phyloP scores from a whole-genome alignment of 2,113 vertebrate species.

The Pogona vitticeps region DNA sequence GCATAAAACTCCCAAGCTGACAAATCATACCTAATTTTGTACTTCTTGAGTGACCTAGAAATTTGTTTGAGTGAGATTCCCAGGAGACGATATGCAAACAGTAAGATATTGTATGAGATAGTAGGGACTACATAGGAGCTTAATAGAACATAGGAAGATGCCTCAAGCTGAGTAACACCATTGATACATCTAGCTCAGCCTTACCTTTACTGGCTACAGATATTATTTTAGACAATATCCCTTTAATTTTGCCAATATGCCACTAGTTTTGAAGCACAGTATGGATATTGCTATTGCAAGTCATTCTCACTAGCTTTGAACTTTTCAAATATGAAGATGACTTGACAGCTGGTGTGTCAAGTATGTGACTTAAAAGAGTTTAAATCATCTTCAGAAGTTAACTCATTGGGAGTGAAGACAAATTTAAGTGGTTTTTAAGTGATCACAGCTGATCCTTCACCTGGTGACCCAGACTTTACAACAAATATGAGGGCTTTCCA shows the following conservation, averaged over 20 bases:
- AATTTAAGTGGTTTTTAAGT: not conserved
- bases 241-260: too few relatives aligned
- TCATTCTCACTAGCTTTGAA: not conserved
- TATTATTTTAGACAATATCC: too few relatives aligned
- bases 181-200: not conserved
- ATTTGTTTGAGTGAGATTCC: not conserved
- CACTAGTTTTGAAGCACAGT: conserved; percentile 39
- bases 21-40: not conserved
- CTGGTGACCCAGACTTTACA: not conserved
- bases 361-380: not conserved
- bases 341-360: conserved; percentile 17
- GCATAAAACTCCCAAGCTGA: not conserved
- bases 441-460: not conserved
- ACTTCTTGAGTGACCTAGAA: not conserved
- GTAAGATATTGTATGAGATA: not conserved
- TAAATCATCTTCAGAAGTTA: not conserved
- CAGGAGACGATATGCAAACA: not conserved
- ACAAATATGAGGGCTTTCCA: too few relatives aligned
- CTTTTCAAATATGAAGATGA: not conserved
- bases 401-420: not conserved
- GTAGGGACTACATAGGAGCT: not conserved
- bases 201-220: too few relatives aligned
- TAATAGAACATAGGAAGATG: not conserved
- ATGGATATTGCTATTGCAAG: conserved; percentile 41
- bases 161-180: not conserved